Percentiles rank a stretch among this genome's conserved stretches.
phyloP scores from a whole-genome alignment of 2,888 invertebrate species.

The Seira ritae region DNA sequence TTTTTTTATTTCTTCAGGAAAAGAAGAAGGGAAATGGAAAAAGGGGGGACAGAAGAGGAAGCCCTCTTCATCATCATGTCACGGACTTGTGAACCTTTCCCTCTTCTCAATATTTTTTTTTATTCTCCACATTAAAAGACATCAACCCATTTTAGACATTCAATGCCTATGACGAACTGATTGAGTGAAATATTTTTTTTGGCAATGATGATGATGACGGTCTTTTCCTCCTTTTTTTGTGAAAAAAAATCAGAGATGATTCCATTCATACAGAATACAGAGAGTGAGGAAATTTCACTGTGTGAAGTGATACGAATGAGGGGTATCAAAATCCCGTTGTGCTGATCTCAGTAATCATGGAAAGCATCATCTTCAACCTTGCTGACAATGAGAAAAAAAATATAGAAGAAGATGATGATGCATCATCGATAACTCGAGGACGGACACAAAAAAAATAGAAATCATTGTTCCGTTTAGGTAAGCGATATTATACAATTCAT shows the following conservation, averaged over 20 bases:
- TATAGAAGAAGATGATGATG: neutral
- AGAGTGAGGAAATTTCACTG: neutral
- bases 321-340: conserved; percentile 4
- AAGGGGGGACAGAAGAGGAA: conserved; percentile 25
- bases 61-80: conserved; percentile 48
- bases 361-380: conserved; percentile 6
- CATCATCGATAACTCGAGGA: conserved; percentile 6
- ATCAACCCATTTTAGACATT: conserved; percentile 25
- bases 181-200: conserved; percentile 30
- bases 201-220: conserved; percentile 19
- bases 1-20: neutral
- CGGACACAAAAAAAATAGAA: conserved; percentile 5
- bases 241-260: no score
- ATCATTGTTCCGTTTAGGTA: conserved; percentile 7
- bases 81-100: conserved; percentile 41
- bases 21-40: conserved; percentile 5
- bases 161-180: conserved; percentile 32
- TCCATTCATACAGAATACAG: neutral
- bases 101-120: conserved; percentile 14
- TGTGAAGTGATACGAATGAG: conserved; percentile 1
- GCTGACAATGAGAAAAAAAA: neutral
- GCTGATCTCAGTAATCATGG: neutral
- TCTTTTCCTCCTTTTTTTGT: neutral
- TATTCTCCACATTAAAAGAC: conserved; percentile 25
- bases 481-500: neutral